Conservation (phyloP, 2,797 vertebrate species). For the Sebastes nivosus region DNA sequence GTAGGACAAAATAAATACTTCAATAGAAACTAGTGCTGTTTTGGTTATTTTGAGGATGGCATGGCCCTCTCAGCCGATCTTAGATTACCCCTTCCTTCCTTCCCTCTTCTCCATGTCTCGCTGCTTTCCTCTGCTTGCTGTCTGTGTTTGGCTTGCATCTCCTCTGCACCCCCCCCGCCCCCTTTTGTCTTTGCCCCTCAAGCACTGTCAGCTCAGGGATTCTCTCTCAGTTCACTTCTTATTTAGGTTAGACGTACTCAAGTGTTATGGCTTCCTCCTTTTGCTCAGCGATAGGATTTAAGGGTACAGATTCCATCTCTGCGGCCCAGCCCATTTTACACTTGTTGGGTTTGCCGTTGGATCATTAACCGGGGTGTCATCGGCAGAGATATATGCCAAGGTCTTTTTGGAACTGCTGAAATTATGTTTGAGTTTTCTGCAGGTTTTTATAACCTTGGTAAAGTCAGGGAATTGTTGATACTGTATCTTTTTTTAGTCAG, state of each 20-base stretch:
- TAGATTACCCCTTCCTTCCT: background rate
- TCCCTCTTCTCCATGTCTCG: background rate
- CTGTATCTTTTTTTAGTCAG: background rate
- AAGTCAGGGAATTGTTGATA: background rate
- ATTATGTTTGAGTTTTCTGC: background rate
- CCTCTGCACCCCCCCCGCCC: background rate
- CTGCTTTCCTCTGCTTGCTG: slow-evolving; percentile 9
- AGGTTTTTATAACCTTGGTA: background rate
- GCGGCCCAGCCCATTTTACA: slow-evolving; percentile 8
- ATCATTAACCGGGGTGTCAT: background rate
- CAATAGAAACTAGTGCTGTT: background rate
- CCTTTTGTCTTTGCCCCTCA: slow-evolving; percentile 32
- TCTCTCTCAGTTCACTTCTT: slow-evolving; percentile 72
- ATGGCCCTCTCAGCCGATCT: background rate
- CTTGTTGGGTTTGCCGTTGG: slow-evolving; percentile 9
- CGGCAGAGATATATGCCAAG: background rate
- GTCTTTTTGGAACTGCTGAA: background rate
- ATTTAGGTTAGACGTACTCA: slow-evolving; percentile 72
- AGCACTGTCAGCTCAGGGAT: slow-evolving; percentile 50
- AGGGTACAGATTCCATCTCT: slow-evolving; percentile 36
- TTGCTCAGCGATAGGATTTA: slow-evolving; percentile 43
- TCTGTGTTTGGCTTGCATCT: slow-evolving; percentile 17
- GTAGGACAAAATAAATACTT: background rate
- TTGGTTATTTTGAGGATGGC: background rate
- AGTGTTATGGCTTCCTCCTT: slow-evolving; percentile 52